A percentile compares a stretch with the other conserved stretches of the same genome.
These are phyloP conservation scores for Caenorhabditis sp. DNA, from an alignment of 2,888 invertebrate genomes.

Conservation along the genomic window DNA sequence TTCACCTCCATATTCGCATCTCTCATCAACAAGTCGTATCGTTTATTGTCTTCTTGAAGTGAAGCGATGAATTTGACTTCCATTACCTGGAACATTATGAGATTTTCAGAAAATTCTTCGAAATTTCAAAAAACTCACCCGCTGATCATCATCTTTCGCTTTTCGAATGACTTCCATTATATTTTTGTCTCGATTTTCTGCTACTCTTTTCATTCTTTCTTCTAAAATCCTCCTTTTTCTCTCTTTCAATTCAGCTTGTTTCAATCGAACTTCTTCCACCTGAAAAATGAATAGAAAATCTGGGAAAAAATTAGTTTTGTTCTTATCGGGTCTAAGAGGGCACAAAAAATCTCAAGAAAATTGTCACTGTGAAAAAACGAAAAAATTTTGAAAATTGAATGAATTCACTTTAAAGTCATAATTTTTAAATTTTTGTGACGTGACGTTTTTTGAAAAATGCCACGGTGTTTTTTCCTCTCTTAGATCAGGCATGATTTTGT, in stretches of 20 bases:
- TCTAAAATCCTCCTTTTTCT: slow-evolving; percentile 75
- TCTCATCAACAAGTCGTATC: slow-evolving; percentile 85
- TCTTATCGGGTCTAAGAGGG: too few species aligned
- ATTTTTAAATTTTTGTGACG: too few species aligned
- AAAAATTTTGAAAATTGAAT: too few species aligned
- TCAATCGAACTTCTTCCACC: slow-evolving; percentile 78
- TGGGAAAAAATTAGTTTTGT: too few species aligned
- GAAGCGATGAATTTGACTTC: slow-evolving; percentile 98
- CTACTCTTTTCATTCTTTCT: slow-evolving; percentile 78
- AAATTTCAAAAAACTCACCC: slow-evolving; percentile 73
- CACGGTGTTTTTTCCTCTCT: too few species aligned
- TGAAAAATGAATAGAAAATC: too few species aligned
- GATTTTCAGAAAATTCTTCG: neutral
- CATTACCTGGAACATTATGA: slow-evolving; percentile 76
- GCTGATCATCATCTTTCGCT: slow-evolving; percentile 96
- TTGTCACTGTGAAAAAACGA: too few species aligned
- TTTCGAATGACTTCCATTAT: slow-evolving; percentile 82
- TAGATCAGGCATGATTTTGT: too few species aligned
- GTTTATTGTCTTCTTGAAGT: slow-evolving; percentile 90
- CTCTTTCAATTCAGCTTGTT: slow-evolving; percentile 85
- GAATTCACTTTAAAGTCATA: too few species aligned
- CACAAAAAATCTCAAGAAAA: too few species aligned
- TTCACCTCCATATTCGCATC: slow-evolving; percentile 72
- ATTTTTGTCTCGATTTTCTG: slow-evolving; percentile 85
- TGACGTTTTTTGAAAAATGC: too few species aligned